A percentile compares a stretch with the other conserved stretches of the same genome.
phyloP scores from a whole-genome alignment of 1,140 invertebrate species.

The Tetranychus cinnabarinus region DNA sequence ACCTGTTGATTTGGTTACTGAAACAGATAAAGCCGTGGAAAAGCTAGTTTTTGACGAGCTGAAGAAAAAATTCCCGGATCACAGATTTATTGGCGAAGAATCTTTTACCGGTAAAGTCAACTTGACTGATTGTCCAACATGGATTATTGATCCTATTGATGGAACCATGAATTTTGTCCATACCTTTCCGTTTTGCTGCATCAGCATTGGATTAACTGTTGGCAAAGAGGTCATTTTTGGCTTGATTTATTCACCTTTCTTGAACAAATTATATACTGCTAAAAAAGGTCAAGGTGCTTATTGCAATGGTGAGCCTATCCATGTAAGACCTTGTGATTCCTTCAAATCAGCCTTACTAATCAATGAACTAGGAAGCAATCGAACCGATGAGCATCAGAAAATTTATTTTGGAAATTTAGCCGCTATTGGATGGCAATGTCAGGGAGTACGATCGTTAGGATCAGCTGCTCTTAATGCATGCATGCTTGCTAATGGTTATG shows the following conservation, averaged over 20 bases:
- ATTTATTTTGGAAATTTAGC: constrained; percentile 49
- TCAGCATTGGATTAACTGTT: constrained; percentile 34
- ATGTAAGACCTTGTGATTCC: constrained; percentile 16
- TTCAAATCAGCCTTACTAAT: constrained; percentile 39
- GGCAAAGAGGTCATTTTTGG: constrained; percentile 43
- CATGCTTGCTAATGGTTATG: constrained; percentile 58
- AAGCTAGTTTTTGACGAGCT: constrained; percentile 52
- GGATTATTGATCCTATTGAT: constrained; percentile 87
- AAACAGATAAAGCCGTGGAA: constrained; percentile 82
- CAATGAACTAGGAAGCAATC: constrained; percentile 56
- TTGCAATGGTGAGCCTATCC: constrained; percentile 40
- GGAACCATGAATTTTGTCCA: constrained; percentile 24
- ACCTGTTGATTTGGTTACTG: constrained; percentile 73
- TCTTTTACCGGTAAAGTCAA: constrained; percentile 28
- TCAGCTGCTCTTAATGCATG: constrained; percentile 81
- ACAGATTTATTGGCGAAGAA: constrained; percentile 94
- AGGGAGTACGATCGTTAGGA: constrained; percentile 56
- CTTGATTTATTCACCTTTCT: constrained; percentile 70
- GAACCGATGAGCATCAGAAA: constrained; percentile 44
- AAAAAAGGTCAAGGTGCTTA: constrained; percentile 61
- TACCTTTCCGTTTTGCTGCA: constrained; percentile 17
- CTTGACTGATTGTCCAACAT: constrained; percentile 72
- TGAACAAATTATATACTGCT: constrained; percentile 66
- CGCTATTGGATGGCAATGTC: constrained; percentile 38
- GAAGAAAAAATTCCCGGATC: constrained; percentile 48